These are phyloP conservation scores for Burhinus bistriatus DNA, from an alignment of 2,113 vertebrate genomes.

Conservation along the genomic window DNA sequence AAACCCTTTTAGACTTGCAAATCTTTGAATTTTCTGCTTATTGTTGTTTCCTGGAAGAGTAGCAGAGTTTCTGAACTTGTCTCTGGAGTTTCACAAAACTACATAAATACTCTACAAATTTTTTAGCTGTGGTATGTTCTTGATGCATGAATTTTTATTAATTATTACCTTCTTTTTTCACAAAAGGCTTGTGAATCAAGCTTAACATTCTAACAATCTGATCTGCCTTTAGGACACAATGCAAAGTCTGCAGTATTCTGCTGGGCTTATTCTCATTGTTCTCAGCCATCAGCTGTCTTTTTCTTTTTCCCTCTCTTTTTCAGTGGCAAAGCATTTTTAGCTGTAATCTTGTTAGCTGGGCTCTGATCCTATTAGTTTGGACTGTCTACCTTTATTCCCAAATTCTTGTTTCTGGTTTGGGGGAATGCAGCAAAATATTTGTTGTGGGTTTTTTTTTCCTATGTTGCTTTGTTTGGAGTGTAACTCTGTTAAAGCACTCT, in stretches of 20 bases:
- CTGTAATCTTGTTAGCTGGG: conserved; percentile 33
- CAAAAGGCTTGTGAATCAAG: neutral
- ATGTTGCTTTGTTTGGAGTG: neutral
- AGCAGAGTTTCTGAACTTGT: neutral
- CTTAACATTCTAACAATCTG: neutral
- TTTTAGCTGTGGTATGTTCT: neutral
- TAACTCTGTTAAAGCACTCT: neutral
- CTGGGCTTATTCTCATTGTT: conserved; percentile 41
- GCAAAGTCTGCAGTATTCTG: neutral
- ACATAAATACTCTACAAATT: neutral
- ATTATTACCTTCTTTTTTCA: neutral
- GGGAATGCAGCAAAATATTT: neutral
- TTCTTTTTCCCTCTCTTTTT: neutral
- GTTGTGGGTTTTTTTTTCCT: too few relatives aligned
- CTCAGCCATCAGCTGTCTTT: conserved; percentile 7
- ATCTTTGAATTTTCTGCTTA: neutral
- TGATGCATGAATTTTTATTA: neutral
- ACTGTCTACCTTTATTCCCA: neutral
- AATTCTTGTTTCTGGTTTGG: neutral
- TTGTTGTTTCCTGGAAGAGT: neutral
- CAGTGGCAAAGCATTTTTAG: conserved; percentile 26
- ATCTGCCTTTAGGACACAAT: conserved; percentile 9
- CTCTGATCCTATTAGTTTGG: conserved; percentile 25
- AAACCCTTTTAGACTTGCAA: neutral
- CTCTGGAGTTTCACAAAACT: neutral